Evolutionary conservation across 2,888 invertebrate species (phyloP).

Genomic region (Leptopterna dolabrata): DNA sequence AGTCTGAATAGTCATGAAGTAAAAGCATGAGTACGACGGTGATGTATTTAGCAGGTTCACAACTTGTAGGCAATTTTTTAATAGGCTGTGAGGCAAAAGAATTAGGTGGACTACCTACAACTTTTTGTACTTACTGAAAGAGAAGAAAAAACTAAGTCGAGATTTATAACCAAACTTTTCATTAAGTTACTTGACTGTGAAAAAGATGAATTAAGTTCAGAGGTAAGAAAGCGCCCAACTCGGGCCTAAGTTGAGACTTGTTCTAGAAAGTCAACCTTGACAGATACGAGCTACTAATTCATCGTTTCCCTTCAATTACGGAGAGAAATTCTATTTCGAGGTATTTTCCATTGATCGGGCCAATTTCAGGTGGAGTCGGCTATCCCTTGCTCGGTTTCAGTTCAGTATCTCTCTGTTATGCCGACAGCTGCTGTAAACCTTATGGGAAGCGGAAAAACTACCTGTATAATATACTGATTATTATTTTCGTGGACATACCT

Average conservation of each 20-base stretch:
- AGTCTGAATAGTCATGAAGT: constrained; percentile 11
- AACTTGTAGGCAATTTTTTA: constrained; percentile 32
- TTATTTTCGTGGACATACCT: too few species aligned
- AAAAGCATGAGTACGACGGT: not conserved
- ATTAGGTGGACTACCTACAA: not conserved
- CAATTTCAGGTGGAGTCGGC: not conserved
- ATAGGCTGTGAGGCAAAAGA: not conserved
- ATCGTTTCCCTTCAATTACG: constrained; percentile 19
- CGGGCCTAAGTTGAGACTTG: constrained; percentile 14
- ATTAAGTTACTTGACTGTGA: constrained; percentile 39
- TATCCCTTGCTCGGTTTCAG: too few species aligned
- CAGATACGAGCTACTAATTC: not conserved
- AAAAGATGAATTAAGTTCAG: constrained; percentile 27
- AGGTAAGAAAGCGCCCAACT: not conserved
- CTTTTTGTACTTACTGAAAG: not conserved
- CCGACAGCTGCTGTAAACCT: too few species aligned
- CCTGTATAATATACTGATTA: too few species aligned
- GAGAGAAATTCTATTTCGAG: not conserved
- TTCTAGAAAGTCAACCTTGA: constrained; percentile 25
- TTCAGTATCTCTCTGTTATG: too few species aligned
- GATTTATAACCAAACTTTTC: constrained; percentile 48
- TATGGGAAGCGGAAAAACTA: too few species aligned
- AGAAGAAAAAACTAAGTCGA: not conserved
- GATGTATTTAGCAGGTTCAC: constrained; percentile 40
- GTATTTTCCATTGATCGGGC: not conserved